Percentiles rank a stretch among this genome's conserved stretches.
phyloP scores from a whole-genome alignment of 2,888 invertebrate genomes.

The Patella pellucida region DNA sequence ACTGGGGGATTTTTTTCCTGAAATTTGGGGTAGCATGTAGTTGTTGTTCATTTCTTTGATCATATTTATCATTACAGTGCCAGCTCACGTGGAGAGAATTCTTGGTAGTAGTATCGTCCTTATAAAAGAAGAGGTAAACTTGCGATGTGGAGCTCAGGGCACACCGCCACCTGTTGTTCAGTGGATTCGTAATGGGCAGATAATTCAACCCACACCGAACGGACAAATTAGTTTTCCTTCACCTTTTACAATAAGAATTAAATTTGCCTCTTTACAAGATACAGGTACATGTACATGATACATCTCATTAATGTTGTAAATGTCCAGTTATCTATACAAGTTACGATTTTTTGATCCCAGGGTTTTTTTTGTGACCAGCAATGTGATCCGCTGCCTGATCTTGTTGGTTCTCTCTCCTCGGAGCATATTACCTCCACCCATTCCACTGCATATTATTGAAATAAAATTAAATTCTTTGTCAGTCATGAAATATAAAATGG shows the following conservation, averaged over 20 bases:
- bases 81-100: constrained; percentile 48
- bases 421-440: too few relatives aligned
- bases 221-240: constrained; percentile 52
- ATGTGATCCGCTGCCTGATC: too few relatives aligned
- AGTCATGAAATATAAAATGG: too few relatives aligned
- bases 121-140: constrained; percentile 45
- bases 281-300: constrained; percentile 39
- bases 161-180: constrained; percentile 51
- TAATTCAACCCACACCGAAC: constrained; percentile 45
- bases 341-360: too few relatives aligned
- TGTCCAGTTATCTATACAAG: too few relatives aligned
- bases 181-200: constrained; percentile 49
- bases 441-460: too few relatives aligned
- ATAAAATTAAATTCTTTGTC: too few relatives aligned
- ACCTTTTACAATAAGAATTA: constrained; percentile 39
- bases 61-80: constrained; percentile 39
- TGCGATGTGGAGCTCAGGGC: constrained; percentile 54
- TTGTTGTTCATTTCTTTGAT: constrained; percentile 1
- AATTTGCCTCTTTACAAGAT: constrained; percentile 46
- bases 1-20: too few relatives aligned
- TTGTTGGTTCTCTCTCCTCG: too few relatives aligned
- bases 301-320: not conserved
- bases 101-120: constrained; percentile 51
- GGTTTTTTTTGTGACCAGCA: too few relatives aligned
- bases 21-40: too few relatives aligned